Evolutionary conservation across 2,797 vertebrate species (phyloP), one percentile per base, ranked within the genome.

Genomic region (Rhinophrynus dorsalis): DNA sequence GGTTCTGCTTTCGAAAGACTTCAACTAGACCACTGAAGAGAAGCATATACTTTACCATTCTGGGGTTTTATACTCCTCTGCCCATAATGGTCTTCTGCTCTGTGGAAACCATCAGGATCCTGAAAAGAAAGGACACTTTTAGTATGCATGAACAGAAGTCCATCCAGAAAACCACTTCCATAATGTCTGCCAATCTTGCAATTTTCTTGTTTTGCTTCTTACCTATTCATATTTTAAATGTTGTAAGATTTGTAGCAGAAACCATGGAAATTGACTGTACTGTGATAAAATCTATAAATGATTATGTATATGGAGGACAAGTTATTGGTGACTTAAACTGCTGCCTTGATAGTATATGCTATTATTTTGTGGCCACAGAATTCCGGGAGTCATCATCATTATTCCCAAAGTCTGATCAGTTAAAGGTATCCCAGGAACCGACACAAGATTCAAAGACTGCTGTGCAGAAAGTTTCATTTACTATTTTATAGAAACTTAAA

Each of bases 251-350:
- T 18, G 0, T 0, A 56, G 12, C 51, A 2, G 64, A 78, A 0
- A 38, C 6, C 32, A 35, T 2, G 13, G 1, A 10, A 0, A 0
- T 6, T 0, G 9, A 65, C 64, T 74, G 69, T 3, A 9, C 6
- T 0, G 0, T 65, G 55, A 66, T 33, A 10, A 0, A 38, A n/a
- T 0, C 0, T 0, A 9, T 17, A 13, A 68, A 55, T 12, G 48
- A 8, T 17, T 45, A 12, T 21, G 54, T 0, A 0, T 55, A 50
- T 6, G 29, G 77, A 15, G 21, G 52, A 0, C 85, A 87, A 63
- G 92, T 84, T 78, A 74, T 94, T 0, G 86, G 91, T 30, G 85
- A 85, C 0, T 82, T 89, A 45, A 95, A 93, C 79, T 94, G 93
- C 81, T 93, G 88, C 59, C 85, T 94, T 4, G 91, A 94, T 67